Evolutionary conservation across 1,140 invertebrate genomes (phyloP), one percentile per base, ranked within the genome.

Genomic region (Drosophila pseudoobscura): DNA sequence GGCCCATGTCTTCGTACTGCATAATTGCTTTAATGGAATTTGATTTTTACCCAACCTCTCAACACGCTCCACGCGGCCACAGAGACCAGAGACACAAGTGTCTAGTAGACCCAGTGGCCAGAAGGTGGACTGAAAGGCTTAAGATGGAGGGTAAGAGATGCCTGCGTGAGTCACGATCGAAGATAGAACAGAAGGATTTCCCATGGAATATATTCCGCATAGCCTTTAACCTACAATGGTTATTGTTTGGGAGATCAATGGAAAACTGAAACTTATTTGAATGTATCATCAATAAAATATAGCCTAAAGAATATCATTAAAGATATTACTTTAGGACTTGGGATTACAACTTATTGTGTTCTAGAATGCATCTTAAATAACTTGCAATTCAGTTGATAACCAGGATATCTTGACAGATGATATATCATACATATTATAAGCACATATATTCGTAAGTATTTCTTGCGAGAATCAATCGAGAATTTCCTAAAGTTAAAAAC

Each of bases 1-100:
- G 44, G 65, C 31, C 64, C 53, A 47, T 45, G 60, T 58, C 71
- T 57, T 55, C 45, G 54, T 53, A 45, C 72, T 75, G 79, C 64
- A 83, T 87, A 87, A 87, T 87, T 87, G 84, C 83, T 79, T 79
- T 83, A 89, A 88, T 88, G 83, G 83, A 88, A 88, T 88, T 88
- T 89, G 83, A 87, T 83, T 87, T 73, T 79, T 43, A 71, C 54
- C 69, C 47, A 66, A 49, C 66, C 73, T 77, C 73, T 70, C 56
- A 76, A 76, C 65, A 68, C 64, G 62, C 44, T 75, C 29, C 11
- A 39, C 35, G 11, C 3, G 39, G 31, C 51, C 22, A 58, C 49
- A 43, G 65, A 55, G 35, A 13, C 35, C 35, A 11, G 4, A 53
- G 61, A 53, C 61, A 52, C 51, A 58, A 76, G 51, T 60, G 63